Evolutionary conservation across 2,888 invertebrate species (phyloP).

Genomic region (Marasmarcha lunaedactyla): DNA sequence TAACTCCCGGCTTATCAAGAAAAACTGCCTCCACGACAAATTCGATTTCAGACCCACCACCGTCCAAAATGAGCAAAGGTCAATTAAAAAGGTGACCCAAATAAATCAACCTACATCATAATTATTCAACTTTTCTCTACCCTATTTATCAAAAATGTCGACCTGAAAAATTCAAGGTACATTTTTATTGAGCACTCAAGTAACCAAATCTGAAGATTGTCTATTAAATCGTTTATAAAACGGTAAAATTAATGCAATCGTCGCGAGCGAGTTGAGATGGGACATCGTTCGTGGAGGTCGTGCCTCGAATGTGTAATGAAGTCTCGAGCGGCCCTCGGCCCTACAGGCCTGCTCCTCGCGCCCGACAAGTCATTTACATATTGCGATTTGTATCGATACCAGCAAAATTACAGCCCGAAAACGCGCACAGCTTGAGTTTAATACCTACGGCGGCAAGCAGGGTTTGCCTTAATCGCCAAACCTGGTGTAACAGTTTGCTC

Average conservation of each 20-base stretch:
- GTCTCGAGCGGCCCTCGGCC: conserved; percentile 25
- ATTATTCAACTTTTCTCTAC: not conserved
- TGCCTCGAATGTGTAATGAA: conserved; percentile 60
- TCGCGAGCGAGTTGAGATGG: conserved; percentile 57
- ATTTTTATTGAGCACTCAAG: not conserved
- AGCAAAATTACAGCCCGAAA: conserved; percentile 17
- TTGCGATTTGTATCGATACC: conserved; percentile 57
- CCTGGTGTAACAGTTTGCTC: not conserved
- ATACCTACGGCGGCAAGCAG: not conserved
- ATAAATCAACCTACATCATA: conserved; percentile 1
- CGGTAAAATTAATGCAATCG: conserved; percentile 67
- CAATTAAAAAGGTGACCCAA: conserved; percentile 21
- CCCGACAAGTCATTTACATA: conserved; percentile 55
- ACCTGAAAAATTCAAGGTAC: not conserved
- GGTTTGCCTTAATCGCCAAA: not conserved
- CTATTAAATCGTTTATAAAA: conserved; percentile 67
- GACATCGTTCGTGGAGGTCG: conserved; percentile 60
- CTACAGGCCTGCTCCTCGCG: conserved; percentile 27
- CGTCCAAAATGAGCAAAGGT: conserved; percentile 29
- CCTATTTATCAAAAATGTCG: not conserved
- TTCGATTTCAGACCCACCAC: conserved; percentile 34
- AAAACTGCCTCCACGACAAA: conserved; percentile 37
- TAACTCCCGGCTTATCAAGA: conserved; percentile 24
- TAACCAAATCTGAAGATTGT: conserved; percentile 50
- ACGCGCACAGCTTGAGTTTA: not conserved